A percentile compares a stretch with the other conserved stretches of the same genome.
These are phyloP conservation scores for Clarias macrocephalus DNA, from an alignment of 2,113 vertebrate species.

Conservation along the genomic window DNA sequence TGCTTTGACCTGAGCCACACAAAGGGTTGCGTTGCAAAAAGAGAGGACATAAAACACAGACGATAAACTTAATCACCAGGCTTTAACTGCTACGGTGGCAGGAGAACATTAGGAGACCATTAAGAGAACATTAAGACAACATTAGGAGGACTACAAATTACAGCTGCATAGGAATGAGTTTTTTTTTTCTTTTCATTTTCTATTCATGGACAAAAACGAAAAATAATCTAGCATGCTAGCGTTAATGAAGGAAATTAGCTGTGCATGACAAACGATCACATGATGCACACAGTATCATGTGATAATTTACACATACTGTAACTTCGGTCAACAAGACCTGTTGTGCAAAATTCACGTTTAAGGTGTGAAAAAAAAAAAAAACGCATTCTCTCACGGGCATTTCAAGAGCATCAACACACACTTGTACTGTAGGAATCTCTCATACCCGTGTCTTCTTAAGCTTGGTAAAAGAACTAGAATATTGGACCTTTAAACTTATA, in stretches of 20 bases:
- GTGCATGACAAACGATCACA: not conserved
- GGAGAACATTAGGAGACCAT: slow-evolving; percentile 47
- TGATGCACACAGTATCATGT: not conserved
- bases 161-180: not conserved
- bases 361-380: no score
- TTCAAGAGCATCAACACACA: no score
- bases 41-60: slow-evolving; percentile 51
- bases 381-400: no score
- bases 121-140: slow-evolving; percentile 40
- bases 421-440: no score
- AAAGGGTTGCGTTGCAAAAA: not conserved
- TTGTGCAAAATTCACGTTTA: no score
- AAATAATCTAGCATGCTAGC: not conserved
- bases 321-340: not conserved
- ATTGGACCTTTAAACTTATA: no score
- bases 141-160: slow-evolving; percentile 35
- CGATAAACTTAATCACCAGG: slow-evolving; percentile 55
- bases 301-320: not conserved
- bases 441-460: no score
- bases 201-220: not conserved
- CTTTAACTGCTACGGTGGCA: slow-evolving; percentile 19
- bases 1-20: not conserved
- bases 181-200: not conserved
- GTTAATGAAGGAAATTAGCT: not conserved
- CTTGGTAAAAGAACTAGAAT: no score